A percentile compares a stretch with the other conserved stretches of the same genome.
These are phyloP conservation scores for Dermochelys coriacea DNA, from an alignment of 2,797 vertebrate genomes.

Conservation along the genomic window DNA sequence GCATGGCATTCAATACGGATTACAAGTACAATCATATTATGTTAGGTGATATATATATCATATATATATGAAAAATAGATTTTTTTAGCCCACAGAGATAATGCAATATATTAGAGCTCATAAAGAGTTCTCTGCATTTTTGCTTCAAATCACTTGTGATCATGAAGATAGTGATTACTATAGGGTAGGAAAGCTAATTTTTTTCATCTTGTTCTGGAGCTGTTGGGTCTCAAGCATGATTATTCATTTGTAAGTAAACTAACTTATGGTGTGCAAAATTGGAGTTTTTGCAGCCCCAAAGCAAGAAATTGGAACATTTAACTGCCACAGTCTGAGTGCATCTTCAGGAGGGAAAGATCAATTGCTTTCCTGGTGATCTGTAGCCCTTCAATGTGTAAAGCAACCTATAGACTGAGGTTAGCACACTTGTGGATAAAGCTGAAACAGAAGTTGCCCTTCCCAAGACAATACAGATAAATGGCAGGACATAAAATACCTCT, in stretches of 20 bases:
- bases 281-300: accelerated
- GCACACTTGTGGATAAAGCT: neutral
- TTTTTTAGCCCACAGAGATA: neutral
- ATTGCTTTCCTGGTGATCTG: neutral
- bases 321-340: accelerated
- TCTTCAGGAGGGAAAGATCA: neutral
- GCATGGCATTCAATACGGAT: accelerated
- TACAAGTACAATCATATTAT: neutral
- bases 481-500: neutral
- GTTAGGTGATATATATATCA: neutral
- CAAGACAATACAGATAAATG: neutral
- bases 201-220: neutral
- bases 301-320: accelerated
- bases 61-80: neutral
- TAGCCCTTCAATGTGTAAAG: neutral
- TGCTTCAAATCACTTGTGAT: neutral
- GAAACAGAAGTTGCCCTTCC: neutral
- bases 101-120: neutral
- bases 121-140: neutral
- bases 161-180: neutral
- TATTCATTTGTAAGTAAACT: neutral
- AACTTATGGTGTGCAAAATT: neutral
- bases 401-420: neutral
- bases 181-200: neutral
- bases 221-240: neutral